These are phyloP conservation scores for Dendrocincla tyrannina DNA, from an alignment of 2,797 vertebrate species.

Conservation along the genomic window DNA sequence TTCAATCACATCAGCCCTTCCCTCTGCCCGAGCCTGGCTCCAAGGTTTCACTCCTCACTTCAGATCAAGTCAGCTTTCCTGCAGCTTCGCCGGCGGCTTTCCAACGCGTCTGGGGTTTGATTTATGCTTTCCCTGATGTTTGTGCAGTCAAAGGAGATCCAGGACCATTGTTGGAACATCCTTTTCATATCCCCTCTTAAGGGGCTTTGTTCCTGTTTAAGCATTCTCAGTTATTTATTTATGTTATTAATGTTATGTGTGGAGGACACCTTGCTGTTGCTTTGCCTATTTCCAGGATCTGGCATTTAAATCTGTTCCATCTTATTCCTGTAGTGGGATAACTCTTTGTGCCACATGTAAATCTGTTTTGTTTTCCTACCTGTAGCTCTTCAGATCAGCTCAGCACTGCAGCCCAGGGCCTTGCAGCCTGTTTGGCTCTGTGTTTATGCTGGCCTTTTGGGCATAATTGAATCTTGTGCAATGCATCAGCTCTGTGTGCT, in stretches of 20 bases:
- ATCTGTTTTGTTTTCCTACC: background rate
- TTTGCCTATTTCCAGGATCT: background rate
- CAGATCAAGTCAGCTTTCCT: slow-evolving; percentile 7
- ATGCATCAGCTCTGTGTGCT: rapidly evolving
- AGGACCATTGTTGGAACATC: slow-evolving; percentile 10
- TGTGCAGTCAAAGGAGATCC: background rate
- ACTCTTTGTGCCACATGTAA: background rate
- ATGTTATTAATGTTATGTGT: rapidly evolving
- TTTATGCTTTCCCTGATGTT: slow-evolving; percentile 17
- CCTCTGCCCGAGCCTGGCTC: background rate
- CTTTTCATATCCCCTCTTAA: background rate
- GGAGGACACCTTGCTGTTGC: background rate
- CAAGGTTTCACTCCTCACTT: slow-evolving; percentile 40
- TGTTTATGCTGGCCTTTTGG: background rate
- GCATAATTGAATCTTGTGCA: background rate
- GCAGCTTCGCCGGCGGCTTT: background rate
- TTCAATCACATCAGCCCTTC: background rate
- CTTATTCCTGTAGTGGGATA: background rate
- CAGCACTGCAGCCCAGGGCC: background rate
- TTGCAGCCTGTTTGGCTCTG: background rate
- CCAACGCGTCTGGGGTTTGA: background rate
- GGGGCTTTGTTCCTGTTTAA: slow-evolving; percentile 16
- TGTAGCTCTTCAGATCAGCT: background rate
- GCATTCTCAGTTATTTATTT: background rate
- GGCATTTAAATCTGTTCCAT: background rate